These are phyloP conservation scores for Esox masquinongy DNA, from an alignment of 2,797 vertebrate species.

Conservation along the genomic window DNA sequence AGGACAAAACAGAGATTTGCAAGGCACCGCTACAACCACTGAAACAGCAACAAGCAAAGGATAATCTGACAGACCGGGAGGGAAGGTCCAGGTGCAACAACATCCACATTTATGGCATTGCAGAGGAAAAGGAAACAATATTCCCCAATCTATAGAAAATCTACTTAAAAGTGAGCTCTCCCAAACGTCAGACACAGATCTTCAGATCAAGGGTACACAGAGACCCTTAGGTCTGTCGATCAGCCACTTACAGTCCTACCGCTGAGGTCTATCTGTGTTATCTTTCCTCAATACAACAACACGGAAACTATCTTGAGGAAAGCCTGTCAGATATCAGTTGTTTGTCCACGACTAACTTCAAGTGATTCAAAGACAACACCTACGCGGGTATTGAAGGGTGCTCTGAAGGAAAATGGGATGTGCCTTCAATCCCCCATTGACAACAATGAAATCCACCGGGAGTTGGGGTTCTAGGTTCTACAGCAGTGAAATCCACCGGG, in stretches of 20 bases:
- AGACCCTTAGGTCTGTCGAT: constrained; percentile 3
- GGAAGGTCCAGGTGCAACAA: background rate
- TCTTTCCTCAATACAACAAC: background rate
- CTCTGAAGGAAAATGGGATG: constrained; percentile 11
- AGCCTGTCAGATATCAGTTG: constrained; percentile 6
- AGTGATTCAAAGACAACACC: constrained; percentile 7
- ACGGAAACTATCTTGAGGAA: constrained; percentile 6
- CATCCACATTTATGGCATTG: background rate
- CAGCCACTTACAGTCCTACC: background rate
- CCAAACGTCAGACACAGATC: background rate
- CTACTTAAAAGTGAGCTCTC: constrained; percentile 1
- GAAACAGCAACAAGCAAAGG: background rate
- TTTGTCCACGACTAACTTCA: constrained; percentile 10
- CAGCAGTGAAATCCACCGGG: background rate
- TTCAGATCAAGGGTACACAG: constrained; percentile 9
- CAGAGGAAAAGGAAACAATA: background rate
- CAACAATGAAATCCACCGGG: constrained; percentile 20
- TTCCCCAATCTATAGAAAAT: constrained; percentile 13
- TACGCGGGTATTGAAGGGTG: constrained; percentile 17
- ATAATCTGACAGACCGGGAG: background rate
- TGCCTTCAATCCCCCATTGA: constrained; percentile 19
- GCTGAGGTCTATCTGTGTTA: constrained; percentile 4
- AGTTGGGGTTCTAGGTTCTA: background rate
- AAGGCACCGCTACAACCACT: background rate
- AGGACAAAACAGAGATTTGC: background rate